These are phyloP conservation scores for Lasioglossum vierecki DNA, from an alignment of 2,888 invertebrate genomes.

Conservation along the genomic window DNA sequence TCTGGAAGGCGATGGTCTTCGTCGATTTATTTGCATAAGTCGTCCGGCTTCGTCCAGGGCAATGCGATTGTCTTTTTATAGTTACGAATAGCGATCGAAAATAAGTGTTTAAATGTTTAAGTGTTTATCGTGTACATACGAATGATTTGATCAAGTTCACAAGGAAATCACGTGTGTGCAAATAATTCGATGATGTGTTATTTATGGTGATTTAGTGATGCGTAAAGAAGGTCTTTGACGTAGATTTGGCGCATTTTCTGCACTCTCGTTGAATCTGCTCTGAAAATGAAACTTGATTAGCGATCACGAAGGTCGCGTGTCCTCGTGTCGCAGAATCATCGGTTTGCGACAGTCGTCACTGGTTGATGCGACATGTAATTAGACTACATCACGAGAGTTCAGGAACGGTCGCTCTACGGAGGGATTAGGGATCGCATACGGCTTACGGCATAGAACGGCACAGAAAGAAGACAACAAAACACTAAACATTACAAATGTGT, in stretches of 20 bases:
- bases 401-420: background rate
- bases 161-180: background rate
- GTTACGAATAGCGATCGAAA: background rate
- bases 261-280: background rate
- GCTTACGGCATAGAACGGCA: background rate
- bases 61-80: too few relatives aligned
- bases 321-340: background rate
- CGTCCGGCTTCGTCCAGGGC: too few relatives aligned
- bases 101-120: background rate
- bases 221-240: too few relatives aligned
- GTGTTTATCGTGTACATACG: background rate
- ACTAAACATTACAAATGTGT: background rate
- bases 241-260: background rate
- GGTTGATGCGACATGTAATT: background rate
- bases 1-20: background rate
- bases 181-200: background rate
- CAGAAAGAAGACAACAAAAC: background rate
- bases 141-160: background rate
- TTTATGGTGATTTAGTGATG: too few relatives aligned
- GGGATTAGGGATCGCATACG: background rate
- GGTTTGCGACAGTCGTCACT: background rate
- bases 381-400: background rate
- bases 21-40: background rate
- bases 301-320: background rate
- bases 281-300: background rate